Evolutionary conservation across 1,140 invertebrate genomes (phyloP), one percentile per base, ranked within the genome.

Genomic region (Nasonia vitripennis): DNA sequence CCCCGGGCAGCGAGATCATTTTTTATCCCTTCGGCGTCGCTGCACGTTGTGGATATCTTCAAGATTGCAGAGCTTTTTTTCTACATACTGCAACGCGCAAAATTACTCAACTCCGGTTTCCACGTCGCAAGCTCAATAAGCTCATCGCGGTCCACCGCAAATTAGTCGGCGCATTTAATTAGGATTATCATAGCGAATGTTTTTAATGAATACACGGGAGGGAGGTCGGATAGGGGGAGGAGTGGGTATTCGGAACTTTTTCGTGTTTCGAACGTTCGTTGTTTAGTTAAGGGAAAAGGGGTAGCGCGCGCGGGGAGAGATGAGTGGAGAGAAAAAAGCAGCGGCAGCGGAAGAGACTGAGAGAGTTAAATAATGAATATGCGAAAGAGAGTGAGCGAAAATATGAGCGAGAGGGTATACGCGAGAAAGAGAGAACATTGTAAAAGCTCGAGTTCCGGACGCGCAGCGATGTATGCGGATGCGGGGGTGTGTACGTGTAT

Each of bases 381-480:
- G 87, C 83, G 88, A 83, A 81, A 87, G 89, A 89, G 88, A 87
- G 88, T 89, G 87, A 87, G 89, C 87, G 90, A 88, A 90, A 92
- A 89, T 41, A 51, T 51, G 90, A 87, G 90, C 89, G 89, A 88
- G 87, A 90, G 74, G 89, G 87, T 88, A 87, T 91, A 84, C 87
- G 86, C 80, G 31, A 70, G 70, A 68, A 83, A 67, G 70, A 89
- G 92, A 93, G 92, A 80, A 67, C 79, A 81, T 81, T 81, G 37
- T 68, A 81, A 81, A 81, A 81, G 79, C 79, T 71, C 79, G 67
- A 81, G 79, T 81, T 81, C 79, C 79, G 67, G 67, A 71, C 79
- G 67, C 79, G 67, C 62, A 70, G n/a, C 41, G 79, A 81, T 70
- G 67, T 71, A 81, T 81, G 34, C 51, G 77, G 48, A 67, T 34